These are phyloP conservation scores for Onthophagus sagittarius DNA, from an alignment of 2,888 invertebrate genomes.

Conservation along the genomic window DNA sequence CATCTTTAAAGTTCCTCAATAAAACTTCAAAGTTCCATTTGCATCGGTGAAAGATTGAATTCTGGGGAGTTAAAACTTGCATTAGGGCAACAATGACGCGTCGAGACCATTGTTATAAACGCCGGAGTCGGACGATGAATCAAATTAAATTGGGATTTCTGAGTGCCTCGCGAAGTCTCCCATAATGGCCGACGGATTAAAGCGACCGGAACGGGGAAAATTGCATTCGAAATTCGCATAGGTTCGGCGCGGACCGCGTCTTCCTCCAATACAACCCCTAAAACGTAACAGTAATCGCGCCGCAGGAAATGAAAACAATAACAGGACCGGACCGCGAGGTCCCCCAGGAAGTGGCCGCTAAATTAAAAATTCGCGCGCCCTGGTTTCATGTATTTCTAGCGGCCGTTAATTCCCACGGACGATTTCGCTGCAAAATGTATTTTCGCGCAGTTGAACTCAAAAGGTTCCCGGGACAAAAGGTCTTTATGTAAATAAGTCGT, in stretches of 20 bases:
- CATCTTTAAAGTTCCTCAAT: not conserved
- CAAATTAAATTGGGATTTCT: not conserved
- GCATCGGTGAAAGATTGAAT: not conserved
- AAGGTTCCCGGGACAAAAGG: not conserved
- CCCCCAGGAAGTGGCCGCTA: not conserved
- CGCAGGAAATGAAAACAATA: not conserved
- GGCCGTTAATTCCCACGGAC: not conserved
- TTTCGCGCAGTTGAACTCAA: not conserved
- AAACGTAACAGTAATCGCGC: not conserved
- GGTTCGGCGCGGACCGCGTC: not conserved
- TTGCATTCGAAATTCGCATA: not conserved
- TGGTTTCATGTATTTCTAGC: not conserved
- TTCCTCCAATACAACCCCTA: not conserved
- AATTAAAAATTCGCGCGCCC: not conserved
- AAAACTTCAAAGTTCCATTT: not conserved
- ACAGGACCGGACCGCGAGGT: not conserved
- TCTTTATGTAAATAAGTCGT: not conserved
- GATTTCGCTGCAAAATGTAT: not conserved
- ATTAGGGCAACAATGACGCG: not conserved
- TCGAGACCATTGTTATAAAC: not conserved
- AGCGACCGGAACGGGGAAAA: not conserved
- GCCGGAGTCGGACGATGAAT: not conserved
- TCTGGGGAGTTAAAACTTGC: not conserved
- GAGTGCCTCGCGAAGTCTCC: not conserved
- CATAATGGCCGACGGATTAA: not conserved